Conservation (phyloP, 2,888 invertebrate genomes). For the Eledona agricola region DNA sequence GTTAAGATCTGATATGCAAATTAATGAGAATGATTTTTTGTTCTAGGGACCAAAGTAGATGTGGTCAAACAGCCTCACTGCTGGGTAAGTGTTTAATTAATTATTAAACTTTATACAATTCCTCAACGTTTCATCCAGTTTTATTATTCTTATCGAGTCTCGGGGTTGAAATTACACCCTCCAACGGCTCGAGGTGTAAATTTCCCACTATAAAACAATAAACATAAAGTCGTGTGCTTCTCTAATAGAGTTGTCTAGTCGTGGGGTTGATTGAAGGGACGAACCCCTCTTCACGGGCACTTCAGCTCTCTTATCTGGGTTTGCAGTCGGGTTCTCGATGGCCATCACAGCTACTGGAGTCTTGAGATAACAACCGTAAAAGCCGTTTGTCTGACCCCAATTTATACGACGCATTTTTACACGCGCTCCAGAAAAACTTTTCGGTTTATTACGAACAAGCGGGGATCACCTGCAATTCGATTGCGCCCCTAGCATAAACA, state of each 20-base stretch:
- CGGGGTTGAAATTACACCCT: slow-evolving; percentile 26
- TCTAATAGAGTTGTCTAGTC: slow-evolving; percentile 56
- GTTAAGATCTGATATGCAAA: slow-evolving; percentile 4
- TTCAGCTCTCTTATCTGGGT: slow-evolving; percentile 51
- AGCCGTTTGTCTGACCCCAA: slow-evolving; percentile 37
- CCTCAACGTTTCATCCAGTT: neutral
- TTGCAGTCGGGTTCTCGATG: slow-evolving; percentile 51
- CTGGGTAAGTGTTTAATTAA: slow-evolving; percentile 60
- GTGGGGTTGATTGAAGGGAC: slow-evolving; percentile 46
- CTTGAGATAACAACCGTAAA: slow-evolving; percentile 55
- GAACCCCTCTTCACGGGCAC: slow-evolving; percentile 35
- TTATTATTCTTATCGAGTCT: too few relatives aligned
- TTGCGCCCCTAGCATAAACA: slow-evolving; percentile 17
- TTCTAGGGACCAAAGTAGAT: slow-evolving; percentile 62
- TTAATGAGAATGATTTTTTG: slow-evolving; percentile 6
- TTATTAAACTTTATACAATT: neutral
- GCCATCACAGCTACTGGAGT: slow-evolving; percentile 52
- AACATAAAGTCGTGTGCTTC: slow-evolving; percentile 46
- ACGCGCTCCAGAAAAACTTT: neutral
- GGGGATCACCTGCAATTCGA: neutral
- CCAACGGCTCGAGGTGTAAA: slow-evolving; percentile 21
- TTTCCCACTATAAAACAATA: slow-evolving; percentile 44
- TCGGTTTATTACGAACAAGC: neutral
- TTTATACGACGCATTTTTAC: slow-evolving; percentile 29
- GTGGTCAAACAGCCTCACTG: slow-evolving; percentile 65